Percentiles rank a stretch among this genome's conserved stretches.
Conservation (phyloP, 2,113 vertebrate genomes). For the Scomber colias region DNA sequence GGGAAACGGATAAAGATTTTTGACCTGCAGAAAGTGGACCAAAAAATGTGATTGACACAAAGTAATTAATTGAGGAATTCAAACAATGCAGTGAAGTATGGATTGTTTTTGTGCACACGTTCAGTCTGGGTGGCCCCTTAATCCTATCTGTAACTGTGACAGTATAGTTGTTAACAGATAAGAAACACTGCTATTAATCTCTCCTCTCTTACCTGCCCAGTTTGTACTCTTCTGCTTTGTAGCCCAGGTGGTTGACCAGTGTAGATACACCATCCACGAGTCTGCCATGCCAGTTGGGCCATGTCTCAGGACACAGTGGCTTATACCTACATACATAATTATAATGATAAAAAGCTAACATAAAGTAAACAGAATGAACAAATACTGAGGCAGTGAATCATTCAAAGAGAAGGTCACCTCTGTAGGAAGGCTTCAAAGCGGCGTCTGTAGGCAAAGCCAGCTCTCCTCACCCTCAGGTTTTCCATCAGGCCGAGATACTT, state of each 20-base stretch:
- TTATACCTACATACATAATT: constrained; percentile 88
- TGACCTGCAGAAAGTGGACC: constrained; percentile 84
- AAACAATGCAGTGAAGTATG: not conserved
- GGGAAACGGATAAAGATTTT: constrained; percentile 99
- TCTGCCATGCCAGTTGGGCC: constrained; percentile 93
- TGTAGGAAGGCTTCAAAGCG: constrained; percentile 95
- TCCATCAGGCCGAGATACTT: constrained; percentile 99
- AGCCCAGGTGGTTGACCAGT: constrained; percentile 93
- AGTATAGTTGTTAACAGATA: not conserved
- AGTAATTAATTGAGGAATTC: not conserved
- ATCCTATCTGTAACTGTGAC: not conserved
- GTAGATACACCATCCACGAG: constrained; percentile 91
- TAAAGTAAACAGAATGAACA: not conserved
- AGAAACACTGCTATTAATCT: not conserved
- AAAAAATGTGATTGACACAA: not conserved
- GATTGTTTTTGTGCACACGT: not conserved
- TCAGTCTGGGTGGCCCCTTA: not conserved
- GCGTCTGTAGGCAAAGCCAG: constrained; percentile 95
- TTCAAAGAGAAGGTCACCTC: constrained; percentile 79
- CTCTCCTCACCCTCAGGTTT: constrained; percentile 94
- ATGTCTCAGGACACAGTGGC: constrained; percentile 94
- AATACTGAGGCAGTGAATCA: not conserved
- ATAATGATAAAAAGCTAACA: constrained; percentile 4
- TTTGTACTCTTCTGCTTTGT: constrained; percentile 96
- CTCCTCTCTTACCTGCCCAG: constrained; percentile 90